Percentiles rank a stretch among this genome's conserved stretches.
Evolutionary conservation across 2,888 invertebrate species (phyloP).

Genomic region (Anagyrus pseudococci): DNA sequence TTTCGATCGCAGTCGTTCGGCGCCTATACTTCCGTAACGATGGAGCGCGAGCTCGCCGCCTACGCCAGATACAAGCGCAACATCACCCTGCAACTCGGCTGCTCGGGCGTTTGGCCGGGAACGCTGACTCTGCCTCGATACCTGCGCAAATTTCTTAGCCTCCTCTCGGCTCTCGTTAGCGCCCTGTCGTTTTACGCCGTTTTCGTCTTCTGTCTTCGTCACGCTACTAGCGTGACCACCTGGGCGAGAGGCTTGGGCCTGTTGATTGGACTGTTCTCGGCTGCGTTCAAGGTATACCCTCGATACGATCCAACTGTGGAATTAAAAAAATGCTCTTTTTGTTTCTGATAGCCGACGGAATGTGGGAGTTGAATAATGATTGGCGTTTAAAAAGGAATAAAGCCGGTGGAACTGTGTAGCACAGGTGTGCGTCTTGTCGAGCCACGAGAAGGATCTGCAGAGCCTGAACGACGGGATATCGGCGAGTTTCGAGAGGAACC

Average conservation of each 20-base stretch:
- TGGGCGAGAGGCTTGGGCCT: constrained; percentile 40
- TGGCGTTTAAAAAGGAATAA: too few species aligned
- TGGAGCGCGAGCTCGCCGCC: constrained; percentile 7
- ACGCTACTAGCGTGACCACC: constrained; percentile 35
- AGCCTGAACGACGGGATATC: constrained; percentile 18
- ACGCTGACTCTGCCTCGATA: neutral
- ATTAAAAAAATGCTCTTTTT: too few species aligned
- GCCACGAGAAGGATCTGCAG: constrained; percentile 5
- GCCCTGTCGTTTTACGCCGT: constrained; percentile 17
- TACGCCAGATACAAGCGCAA: constrained; percentile 18
- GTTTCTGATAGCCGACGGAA: too few species aligned
- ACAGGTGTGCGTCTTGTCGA: constrained; percentile 13
- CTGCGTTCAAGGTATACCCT: constrained; percentile 18
- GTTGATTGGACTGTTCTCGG: constrained; percentile 30
- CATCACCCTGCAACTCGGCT: constrained; percentile 6
- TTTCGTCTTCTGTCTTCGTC: constrained; percentile 39
- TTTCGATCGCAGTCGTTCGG: too few species aligned
- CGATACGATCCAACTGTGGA: too few species aligned
- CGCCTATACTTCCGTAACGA: too few species aligned
- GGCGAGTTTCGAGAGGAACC: constrained; percentile 4
- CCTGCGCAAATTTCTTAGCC: neutral
- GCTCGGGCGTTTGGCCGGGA: constrained; percentile 22
- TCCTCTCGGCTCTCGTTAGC: neutral
- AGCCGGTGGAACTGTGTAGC: neutral
- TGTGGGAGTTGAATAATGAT: too few species aligned